Evolutionary conservation across 2,797 vertebrate species (phyloP), one percentile per base, ranked within the genome.

Genomic region (Crypturellus tataupa): DNA sequence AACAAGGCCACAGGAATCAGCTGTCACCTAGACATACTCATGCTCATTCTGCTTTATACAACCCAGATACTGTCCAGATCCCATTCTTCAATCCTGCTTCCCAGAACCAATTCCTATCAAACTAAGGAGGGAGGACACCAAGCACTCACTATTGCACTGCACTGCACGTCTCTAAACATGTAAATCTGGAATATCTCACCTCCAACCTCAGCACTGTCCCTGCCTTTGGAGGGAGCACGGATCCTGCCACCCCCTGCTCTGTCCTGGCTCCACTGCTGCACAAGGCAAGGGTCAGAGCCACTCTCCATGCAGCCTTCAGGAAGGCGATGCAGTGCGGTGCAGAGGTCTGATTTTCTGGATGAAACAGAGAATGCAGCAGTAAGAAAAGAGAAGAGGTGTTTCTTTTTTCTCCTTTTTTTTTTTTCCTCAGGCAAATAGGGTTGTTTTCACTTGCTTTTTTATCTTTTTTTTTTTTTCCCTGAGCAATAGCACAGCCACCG

Each of bases 401-500:
- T 64, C 82, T 81, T 68, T 63, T 79, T 87, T 53, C 3, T 21
- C 65, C 64, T 39, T 19, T 40, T 65, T n/a, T n/a, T 7, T 0
- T 56, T 17, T 27, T 4, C 4, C 27, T 84, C 69, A 51, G 73
- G 59, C 63, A 94, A 95, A 24, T 83, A 58, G 55, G 29, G 78
- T 80, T 77, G 46, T 56, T 73, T 53, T 49, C 59, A 42, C 27
- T 59, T 47, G 25, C 3, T 20, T 68, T 64, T 49, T 24, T 39
- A 62, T n/a, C 27, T 7, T 0, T 56, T 17, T 39, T 37, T 14
- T 13, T 49, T 64, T 53, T 14, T 33, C 68, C 2, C 67, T 73
- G 70, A 93, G 92, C 81, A 76, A 42, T 84, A 87, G 81, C 90
- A 87, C 42, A 95, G 63, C 55, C 89, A 37, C 72, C 13, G 46